Base-by-base conservation (phyloP, 2,888 invertebrate genomes). In the Plebejus melissa region DNA sequence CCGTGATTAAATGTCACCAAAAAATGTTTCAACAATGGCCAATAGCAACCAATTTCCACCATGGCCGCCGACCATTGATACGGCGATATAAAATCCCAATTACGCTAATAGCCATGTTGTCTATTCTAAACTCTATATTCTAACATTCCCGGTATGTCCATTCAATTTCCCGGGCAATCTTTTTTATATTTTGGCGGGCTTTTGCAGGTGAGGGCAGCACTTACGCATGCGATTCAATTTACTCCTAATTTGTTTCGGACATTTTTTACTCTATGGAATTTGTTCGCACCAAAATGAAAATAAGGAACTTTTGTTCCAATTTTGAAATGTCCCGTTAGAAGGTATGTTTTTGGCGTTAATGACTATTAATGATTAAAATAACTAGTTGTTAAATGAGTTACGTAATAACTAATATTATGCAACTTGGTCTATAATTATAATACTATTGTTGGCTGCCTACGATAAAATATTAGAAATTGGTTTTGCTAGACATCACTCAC, bases 191-290 rank as follows among this genome's bases (percentile, higher is more conserved):
- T 22, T 22, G 22, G 22, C 22, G 22, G 22, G 22, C 22, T 22
- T 22, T 70, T 32, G 71, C 75, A 60, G 46, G 65, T 54, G 72
- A 69, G 76, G 75, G 76, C 77, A 75, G 75, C 78, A 77, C 78
- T 78, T 75, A 77, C 76, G 76, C 76, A 74, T 74, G 65, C 74
- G 75, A 78, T 78, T 79, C 79, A 78, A 79, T 79, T 77, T 78
- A 77, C 77, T 75, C 76, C 74, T 78, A 77, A 79, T 79, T 77
- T 77, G 77, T 74, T 79, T 76, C 74, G 77, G 38, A 77, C 69
- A 75, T 76, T 74, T 78, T 77, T 78, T 76, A 76, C 69, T 54
- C 32, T 72, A 72, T 72, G 50, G 32, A 72, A 72, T 54, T 50
- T 9, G 4, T 16, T 5, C 65, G 32, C 13, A 16, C 65, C 13